These are phyloP conservation scores for Coremacera marginata DNA, from an alignment of 2,888 invertebrate species.

Conservation along the genomic window DNA sequence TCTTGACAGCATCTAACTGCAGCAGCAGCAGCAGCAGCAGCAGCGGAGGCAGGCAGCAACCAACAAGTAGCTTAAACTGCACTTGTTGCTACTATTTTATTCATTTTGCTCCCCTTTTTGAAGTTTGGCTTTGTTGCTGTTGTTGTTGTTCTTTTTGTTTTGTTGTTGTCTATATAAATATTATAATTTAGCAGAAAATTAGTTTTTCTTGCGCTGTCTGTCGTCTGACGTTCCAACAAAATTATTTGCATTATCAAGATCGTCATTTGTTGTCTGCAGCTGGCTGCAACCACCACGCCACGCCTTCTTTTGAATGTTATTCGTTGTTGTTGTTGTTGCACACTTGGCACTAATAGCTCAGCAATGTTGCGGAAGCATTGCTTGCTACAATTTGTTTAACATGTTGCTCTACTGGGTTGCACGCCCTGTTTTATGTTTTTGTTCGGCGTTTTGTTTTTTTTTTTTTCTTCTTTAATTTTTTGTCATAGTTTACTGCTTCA, in stretches of 20 bases:
- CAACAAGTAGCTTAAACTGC: neutral
- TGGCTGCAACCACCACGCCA: conserved; percentile 16
- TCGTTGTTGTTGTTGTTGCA: too few species aligned
- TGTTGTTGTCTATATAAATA: neutral
- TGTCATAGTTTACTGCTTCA: too few species aligned
- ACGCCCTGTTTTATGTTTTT: too few species aligned
- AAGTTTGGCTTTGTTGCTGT: conserved; percentile 36
- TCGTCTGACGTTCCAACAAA: conserved; percentile 21
- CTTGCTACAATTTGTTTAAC: too few species aligned
- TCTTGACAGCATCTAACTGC: too few species aligned
- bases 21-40: too few species aligned
- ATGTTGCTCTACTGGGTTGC: too few species aligned
- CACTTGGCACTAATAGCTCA: too few species aligned
- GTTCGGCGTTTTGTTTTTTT: too few species aligned
- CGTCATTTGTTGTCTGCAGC: conserved; percentile 27
- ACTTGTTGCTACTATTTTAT: conserved; percentile 3
- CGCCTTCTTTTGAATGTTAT: conserved; percentile 8
- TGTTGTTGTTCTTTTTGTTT: conserved; percentile 19
- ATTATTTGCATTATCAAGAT: conserved; percentile 33
- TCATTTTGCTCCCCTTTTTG: conserved; percentile 5
- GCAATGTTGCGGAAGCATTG: too few species aligned
- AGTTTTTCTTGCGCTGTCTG: conserved; percentile 26
- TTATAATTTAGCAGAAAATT: conserved; percentile 31
- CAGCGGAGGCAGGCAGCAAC: too few species aligned
- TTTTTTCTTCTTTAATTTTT: too few species aligned